Conservation (phyloP, 1,140 invertebrate species). For the Dermatophagoides farinae region DNA sequence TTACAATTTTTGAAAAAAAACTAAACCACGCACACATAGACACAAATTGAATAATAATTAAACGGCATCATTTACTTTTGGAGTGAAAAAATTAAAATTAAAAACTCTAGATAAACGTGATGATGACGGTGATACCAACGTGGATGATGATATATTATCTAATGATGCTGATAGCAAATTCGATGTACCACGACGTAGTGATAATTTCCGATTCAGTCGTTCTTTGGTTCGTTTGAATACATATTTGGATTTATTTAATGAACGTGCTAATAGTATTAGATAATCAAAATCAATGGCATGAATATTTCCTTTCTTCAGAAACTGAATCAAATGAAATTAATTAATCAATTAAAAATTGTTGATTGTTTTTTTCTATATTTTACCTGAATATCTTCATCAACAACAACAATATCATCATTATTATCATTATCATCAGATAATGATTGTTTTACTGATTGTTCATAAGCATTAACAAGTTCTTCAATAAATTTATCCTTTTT, state of each 20-base stretch:
- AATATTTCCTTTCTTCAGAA: background rate
- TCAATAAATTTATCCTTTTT: background rate
- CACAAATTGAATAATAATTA: background rate
- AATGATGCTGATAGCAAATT: constrained; percentile 1
- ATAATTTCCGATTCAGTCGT: constrained; percentile 1
- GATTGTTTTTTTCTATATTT: no score
- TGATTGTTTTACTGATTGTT: background rate
- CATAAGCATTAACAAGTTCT: background rate
- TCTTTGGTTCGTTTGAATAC: constrained; percentile 7
- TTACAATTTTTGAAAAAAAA: background rate
- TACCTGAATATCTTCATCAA: background rate
- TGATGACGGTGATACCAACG: background rate
- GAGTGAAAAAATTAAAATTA: background rate
- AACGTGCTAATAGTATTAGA: background rate
- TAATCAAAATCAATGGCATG: background rate
- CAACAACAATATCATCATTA: background rate
- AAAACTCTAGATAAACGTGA: background rate
- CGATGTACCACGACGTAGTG: background rate
- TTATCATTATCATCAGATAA: background rate
- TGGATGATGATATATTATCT: background rate
- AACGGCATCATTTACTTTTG: background rate
- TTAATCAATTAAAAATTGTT: no score
- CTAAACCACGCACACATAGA: no score
- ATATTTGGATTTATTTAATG: constrained; percentile 5
- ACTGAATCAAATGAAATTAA: no score